Base-by-base conservation (phyloP, 2,113 vertebrate species). In the Scophthalmus maximus region DNA sequence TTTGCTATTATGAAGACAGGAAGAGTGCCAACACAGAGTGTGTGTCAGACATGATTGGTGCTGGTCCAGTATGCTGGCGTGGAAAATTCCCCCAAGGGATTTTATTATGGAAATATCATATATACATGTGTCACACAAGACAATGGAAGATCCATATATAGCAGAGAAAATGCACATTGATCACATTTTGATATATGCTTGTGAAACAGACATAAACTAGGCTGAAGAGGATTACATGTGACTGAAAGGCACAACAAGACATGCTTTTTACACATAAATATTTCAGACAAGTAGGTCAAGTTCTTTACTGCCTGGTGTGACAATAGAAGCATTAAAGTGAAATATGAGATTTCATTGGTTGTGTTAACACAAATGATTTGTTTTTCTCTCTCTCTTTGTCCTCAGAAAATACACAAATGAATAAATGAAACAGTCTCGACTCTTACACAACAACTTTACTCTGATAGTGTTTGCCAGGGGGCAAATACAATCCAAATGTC, bases 401-500 rank as follows among this genome's bases (percentile, higher is more conserved):
- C 56, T 60, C 6, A 60, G 27, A 53, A 30, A 50, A 42, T 4
- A 17, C 26, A 42, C 14, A 17, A 42, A 38, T 7, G 11, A 38
- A 38, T n/a, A n/a, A n/a, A n/a, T n/a, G n/a, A 38, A 5, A 38
- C 7, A 25, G 27, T 71, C 44, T 26, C 23, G 8, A 47, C 50
- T 53, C 25, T 38, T 55, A 17, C 23, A 25, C 34, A 64, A 59
- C 25, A 66, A 20, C 51, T 53, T 68, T 2, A 1, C 32, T 71
- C 25, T 47, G 25, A 71, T 66, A 27, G 26, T 55, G 50, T 74
- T 73, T 65, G 71, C 84, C 62, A 23, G 2, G 36, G 44, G 79
- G 68, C 59, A 70, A 68, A 75, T 44, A 53, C 58, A 50, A 79
- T 76, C 66, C 53, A 56, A 74, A 87, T 51, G 55, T 79, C 76